phyloP scores from a whole-genome alignment of 2,888 invertebrate genomes.

The Urechis unicinctus region DNA sequence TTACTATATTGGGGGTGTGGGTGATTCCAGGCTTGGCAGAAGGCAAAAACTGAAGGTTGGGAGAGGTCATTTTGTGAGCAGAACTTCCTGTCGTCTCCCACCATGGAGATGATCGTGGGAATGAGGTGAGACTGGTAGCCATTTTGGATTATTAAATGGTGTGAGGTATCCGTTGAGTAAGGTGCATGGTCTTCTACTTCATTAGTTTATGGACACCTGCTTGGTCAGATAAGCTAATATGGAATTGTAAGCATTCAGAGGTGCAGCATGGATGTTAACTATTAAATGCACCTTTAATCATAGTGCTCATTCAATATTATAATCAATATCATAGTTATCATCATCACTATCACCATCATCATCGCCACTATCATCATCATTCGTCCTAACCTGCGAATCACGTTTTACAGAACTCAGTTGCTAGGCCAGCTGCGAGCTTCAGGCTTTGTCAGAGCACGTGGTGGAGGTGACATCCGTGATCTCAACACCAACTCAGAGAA shows the following conservation, averaged over 20 bases:
- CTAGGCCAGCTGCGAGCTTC: constrained; percentile 70
- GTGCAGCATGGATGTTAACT: too few relatives aligned
- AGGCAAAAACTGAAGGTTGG: constrained; percentile 63
- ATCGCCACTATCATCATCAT: background rate
- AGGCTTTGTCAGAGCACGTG: constrained; percentile 64
- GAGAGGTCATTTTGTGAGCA: constrained; percentile 69
- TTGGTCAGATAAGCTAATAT: too few relatives aligned
- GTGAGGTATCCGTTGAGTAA: too few relatives aligned
- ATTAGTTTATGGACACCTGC: too few relatives aligned
- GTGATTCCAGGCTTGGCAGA: constrained; percentile 56
- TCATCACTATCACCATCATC: background rate
- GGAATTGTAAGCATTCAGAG: too few relatives aligned
- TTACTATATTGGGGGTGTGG: too few relatives aligned
- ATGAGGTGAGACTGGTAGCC: constrained; percentile 56
- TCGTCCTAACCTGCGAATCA: background rate
- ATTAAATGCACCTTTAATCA: background rate
- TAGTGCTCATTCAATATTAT: background rate
- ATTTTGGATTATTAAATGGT: too few relatives aligned
- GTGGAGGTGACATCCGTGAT: constrained; percentile 63
- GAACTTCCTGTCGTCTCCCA: constrained; percentile 70
- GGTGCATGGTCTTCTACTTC: too few relatives aligned
- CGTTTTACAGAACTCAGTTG: constrained; percentile 60
- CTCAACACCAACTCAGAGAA: constrained; percentile 77
- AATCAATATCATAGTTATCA: background rate
- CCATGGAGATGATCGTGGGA: constrained; percentile 84